Evolutionary conservation across 2,888 invertebrate genomes (phyloP).

Genomic region (Crioceris asparagi): DNA sequence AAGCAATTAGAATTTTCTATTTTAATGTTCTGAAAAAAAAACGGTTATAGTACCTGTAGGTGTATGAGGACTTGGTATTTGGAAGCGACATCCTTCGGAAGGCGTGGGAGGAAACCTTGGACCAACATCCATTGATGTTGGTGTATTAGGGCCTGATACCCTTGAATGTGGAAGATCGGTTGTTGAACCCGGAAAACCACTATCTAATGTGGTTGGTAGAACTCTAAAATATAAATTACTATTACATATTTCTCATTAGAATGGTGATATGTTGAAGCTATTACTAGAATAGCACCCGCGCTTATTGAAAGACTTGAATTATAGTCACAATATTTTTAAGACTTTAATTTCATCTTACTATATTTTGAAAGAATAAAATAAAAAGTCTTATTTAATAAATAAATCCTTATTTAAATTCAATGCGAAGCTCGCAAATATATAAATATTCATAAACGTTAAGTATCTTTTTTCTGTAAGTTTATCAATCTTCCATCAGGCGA

Average conservation of each 20-base stretch:
- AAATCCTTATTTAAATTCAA: too few species aligned
- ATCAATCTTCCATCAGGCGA: too few species aligned
- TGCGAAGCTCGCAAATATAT: too few species aligned
- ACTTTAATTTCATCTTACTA: background rate
- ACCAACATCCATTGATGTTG: conserved; percentile 40
- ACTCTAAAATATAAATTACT: conserved; percentile 23
- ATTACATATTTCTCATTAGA: too few species aligned
- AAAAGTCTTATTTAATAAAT: background rate
- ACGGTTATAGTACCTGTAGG: conserved; percentile 29
- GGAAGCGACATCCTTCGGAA: conserved; percentile 40
- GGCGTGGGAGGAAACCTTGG: conserved; percentile 37
- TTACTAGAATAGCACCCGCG: too few species aligned
- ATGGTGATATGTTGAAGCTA: too few species aligned
- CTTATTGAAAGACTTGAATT: too few species aligned
- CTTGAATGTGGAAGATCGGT: conserved; percentile 34
- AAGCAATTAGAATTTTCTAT: too few species aligned
- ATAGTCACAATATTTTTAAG: too few species aligned
- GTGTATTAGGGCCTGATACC: conserved; percentile 43
- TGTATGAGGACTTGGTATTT: conserved; percentile 43
- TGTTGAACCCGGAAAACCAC: conserved; percentile 36
- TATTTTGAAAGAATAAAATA: background rate
- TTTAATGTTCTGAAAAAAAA: too few species aligned
- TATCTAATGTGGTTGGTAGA: conserved; percentile 34
- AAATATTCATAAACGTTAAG: too few species aligned
- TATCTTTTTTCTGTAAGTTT: too few species aligned